These are phyloP conservation scores for Rhingia rostrata DNA, from an alignment of 2,888 invertebrate genomes.

Conservation along the genomic window DNA sequence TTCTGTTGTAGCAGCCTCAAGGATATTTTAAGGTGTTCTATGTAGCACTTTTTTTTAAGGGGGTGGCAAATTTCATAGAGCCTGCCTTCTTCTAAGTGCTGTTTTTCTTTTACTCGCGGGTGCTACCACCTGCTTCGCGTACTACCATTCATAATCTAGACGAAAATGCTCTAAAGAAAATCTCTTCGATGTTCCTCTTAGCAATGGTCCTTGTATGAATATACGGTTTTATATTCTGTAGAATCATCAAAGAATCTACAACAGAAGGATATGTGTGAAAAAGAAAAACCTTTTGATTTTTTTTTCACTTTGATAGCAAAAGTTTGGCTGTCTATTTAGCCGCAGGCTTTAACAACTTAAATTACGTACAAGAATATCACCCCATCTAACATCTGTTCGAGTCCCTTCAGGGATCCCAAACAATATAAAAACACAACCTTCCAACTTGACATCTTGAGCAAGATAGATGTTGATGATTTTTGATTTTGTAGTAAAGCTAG, in stretches of 20 bases:
- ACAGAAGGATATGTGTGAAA: conserved; percentile 11
- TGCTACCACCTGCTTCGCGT: conserved; percentile 10
- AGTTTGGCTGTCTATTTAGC: too few species aligned
- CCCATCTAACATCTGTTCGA: conserved; percentile 4
- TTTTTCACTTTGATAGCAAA: too few species aligned
- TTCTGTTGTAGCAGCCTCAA: not conserved
- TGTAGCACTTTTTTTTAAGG: too few species aligned
- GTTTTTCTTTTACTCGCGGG: not conserved
- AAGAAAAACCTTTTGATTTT: not conserved
- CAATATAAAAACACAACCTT: not conserved
- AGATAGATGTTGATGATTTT: conserved; percentile 26
- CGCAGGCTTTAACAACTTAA: too few species aligned
- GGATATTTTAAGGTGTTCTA: not conserved
- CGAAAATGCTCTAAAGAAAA: not conserved
- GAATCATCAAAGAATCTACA: not conserved
- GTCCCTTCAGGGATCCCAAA: conserved; percentile 5
- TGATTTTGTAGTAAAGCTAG: conserved; percentile 1
- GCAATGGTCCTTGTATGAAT: too few species aligned
- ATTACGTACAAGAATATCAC: too few species aligned
- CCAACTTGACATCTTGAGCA: not conserved
- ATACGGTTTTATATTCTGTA: too few species aligned
- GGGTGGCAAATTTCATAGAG: too few species aligned
- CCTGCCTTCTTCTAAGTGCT: not conserved
- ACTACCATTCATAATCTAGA: not conserved
- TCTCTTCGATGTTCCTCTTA: too few species aligned